A percentile compares a stretch with the other conserved stretches of the same genome.
These are phyloP conservation scores for Vanessa tameamea DNA, from an alignment of 1,140 invertebrate species.

Conservation along the genomic window DNA sequence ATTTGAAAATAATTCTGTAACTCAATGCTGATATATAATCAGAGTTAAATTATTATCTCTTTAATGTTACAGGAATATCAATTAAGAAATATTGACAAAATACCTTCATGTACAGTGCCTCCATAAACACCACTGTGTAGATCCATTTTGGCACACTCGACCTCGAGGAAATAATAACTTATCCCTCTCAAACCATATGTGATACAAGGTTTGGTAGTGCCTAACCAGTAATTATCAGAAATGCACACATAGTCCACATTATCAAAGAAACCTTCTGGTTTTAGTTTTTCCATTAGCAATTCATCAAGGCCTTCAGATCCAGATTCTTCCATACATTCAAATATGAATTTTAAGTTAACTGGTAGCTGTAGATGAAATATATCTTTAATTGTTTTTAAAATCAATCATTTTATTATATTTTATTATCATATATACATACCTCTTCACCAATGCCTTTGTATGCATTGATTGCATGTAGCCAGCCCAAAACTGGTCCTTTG, in stretches of 20 bases:
- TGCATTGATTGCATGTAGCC: slow-evolving; percentile 96
- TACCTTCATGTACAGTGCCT: slow-evolving; percentile 89
- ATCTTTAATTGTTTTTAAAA: background rate
- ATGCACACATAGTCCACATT: slow-evolving; percentile 97
- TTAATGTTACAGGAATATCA: background rate
- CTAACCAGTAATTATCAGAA: slow-evolving; percentile 99
- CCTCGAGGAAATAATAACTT: slow-evolving; percentile 95
- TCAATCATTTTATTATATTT: background rate
- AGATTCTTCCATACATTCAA: slow-evolving; percentile 99
- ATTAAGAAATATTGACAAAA: slow-evolving; percentile 22
- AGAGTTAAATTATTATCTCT: too few relatives aligned
- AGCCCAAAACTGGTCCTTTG: slow-evolving; percentile 95
- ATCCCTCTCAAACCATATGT: slow-evolving; percentile 98
- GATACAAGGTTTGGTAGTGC: slow-evolving; percentile 97
- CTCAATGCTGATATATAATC: too few relatives aligned
- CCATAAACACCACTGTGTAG: slow-evolving; percentile 98
- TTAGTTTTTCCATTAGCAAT: slow-evolving; percentile 83
- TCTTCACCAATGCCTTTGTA: slow-evolving; percentile 87
- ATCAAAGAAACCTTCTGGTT: slow-evolving; percentile 87
- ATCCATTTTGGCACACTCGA: slow-evolving; percentile 94
- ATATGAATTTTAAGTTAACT: slow-evolving; percentile 97
- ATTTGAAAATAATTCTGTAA: too few relatives aligned
- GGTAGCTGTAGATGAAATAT: slow-evolving; percentile 82
- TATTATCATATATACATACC: slow-evolving; percentile 44
- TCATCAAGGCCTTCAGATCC: slow-evolving; percentile 97